Base-by-base conservation (phyloP, 2,113 vertebrate species). In the Chionis minor region DNA sequence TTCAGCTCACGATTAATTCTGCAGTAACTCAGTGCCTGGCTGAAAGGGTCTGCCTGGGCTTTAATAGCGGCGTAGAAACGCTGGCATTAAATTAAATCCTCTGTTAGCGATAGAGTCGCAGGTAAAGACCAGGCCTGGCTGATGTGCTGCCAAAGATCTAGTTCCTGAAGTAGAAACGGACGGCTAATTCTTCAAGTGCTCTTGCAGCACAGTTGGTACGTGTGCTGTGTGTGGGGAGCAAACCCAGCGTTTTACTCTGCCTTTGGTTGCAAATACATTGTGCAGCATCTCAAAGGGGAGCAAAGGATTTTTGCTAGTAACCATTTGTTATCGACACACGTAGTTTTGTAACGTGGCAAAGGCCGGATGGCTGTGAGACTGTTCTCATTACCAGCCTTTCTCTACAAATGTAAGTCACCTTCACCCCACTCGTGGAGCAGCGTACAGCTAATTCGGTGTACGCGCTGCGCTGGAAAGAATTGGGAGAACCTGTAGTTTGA, bases 331-430 rank as follows among this genome's bases (percentile, higher is more conserved):
- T 18, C 40, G 55, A 9, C 58, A 38, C 40, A 20, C 0, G 1
- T 32, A 30, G 33, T 54, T 87, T 14, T 73, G 42, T 65, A 38
- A 24, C 8, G 1, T 1, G 3, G 18, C 4, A 24, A 69, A 72
- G 65, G 33, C 27, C 70, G 26, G 72, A 28, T 42, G 74, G 82
- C 55, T 44, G 38, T 45, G 23, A 56, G 88, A 81, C 30, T 86
- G 0, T 51, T 67, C 33, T 59, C 10, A 5, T 67, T 62, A 33
- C 18, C 23, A 1, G 7, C 0, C 0, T 85, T 91, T 81, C 14
- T 38, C 38, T 92, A 10, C n/a, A 24, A 66, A 23, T 13, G 1
- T 66, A 83, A 86, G 55, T 94, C 88, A 81, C 72, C 67, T 74
- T 88, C 75, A 74, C 83, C 51, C 16, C 27, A 88, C 47, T 3